Conservation (phyloP, 1,140 invertebrate species). For the Bombyx mandarina region DNA sequence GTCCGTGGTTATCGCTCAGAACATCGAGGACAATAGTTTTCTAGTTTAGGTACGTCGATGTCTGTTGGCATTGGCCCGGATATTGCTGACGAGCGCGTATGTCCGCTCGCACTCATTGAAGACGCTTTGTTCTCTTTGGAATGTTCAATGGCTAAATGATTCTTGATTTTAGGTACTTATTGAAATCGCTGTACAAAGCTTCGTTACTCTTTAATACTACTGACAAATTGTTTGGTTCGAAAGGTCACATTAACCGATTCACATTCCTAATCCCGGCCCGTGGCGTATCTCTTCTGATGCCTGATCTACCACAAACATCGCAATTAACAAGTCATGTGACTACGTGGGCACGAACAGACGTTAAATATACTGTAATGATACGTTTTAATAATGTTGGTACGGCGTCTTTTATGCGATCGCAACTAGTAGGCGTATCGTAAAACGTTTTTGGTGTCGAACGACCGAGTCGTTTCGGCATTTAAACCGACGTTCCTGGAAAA, state of each 20-base stretch:
- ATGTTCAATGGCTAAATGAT: neutral
- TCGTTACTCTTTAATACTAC: too few relatives aligned
- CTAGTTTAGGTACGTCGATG: constrained; percentile 60
- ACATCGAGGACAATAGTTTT: constrained; percentile 69
- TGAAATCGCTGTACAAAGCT: too few relatives aligned
- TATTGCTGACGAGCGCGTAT: constrained; percentile 56
- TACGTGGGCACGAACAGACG: constrained; percentile 28
- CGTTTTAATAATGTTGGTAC: constrained; percentile 37
- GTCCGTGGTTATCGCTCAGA: constrained; percentile 59
- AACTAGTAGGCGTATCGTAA: constrained; percentile 49
- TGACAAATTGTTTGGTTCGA: too few relatives aligned
- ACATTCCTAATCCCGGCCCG: too few relatives aligned
- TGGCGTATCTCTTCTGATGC: constrained; percentile 14
- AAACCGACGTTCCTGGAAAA: constrained; percentile 35
- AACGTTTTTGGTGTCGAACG: constrained; percentile 35
- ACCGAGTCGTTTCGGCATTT: constrained; percentile 38
- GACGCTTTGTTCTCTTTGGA: constrained; percentile 13
- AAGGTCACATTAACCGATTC: too few relatives aligned
- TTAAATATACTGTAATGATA: constrained; percentile 38
- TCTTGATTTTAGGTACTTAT: too few relatives aligned
- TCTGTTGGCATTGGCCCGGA: constrained; percentile 64
- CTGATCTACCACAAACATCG: constrained; percentile 46
- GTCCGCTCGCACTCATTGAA: constrained; percentile 32
- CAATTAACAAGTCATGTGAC: constrained; percentile 35
- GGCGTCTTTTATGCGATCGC: constrained; percentile 27